Conservation (phyloP, 2,888 invertebrate species). For the Chymomyza fuscimana region DNA sequence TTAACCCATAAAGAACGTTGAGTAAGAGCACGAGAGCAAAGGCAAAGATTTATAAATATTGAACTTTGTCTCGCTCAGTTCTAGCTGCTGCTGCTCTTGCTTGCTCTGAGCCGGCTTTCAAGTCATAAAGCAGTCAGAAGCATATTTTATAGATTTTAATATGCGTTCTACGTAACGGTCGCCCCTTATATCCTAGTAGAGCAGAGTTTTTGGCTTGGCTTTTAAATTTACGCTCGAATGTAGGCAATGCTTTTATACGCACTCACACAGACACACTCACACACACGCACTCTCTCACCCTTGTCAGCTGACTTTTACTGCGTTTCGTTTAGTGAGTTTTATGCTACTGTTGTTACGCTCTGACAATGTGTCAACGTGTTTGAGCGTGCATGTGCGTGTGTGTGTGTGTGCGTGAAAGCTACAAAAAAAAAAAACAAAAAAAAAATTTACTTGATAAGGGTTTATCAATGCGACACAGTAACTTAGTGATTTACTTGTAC, state of each 20-base stretch:
- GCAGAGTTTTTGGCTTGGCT: constrained; percentile 30
- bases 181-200: neutral
- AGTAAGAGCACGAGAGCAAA: constrained; percentile 16
- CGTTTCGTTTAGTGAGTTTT: constrained; percentile 67
- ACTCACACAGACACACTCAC: constrained; percentile 27
- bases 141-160: constrained; percentile 74
- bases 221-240: constrained; percentile 66
- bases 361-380: constrained; percentile 74
- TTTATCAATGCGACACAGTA: constrained; percentile 74
- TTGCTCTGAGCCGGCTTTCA: constrained; percentile 53
- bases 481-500: constrained; percentile 72
- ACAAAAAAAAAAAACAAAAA: neutral
- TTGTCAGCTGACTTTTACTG: constrained; percentile 52
- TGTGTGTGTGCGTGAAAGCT: constrained; percentile 12
- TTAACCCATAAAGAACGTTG: constrained; percentile 76
- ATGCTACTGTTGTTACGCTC: constrained; percentile 39
- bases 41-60: constrained; percentile 74
- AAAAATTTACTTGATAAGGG: constrained; percentile 73
- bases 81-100: constrained; percentile 43
- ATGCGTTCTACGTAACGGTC: constrained; percentile 68
- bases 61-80: constrained; percentile 62
- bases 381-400: constrained; percentile 11
- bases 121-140: constrained; percentile 70
- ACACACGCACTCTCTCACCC: constrained; percentile 47
- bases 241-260: constrained; percentile 59